Evolutionary conservation across 2,797 vertebrate genomes (phyloP), one percentile per base, ranked within the genome.

Genomic region (Sphenopsis melanotis): DNA sequence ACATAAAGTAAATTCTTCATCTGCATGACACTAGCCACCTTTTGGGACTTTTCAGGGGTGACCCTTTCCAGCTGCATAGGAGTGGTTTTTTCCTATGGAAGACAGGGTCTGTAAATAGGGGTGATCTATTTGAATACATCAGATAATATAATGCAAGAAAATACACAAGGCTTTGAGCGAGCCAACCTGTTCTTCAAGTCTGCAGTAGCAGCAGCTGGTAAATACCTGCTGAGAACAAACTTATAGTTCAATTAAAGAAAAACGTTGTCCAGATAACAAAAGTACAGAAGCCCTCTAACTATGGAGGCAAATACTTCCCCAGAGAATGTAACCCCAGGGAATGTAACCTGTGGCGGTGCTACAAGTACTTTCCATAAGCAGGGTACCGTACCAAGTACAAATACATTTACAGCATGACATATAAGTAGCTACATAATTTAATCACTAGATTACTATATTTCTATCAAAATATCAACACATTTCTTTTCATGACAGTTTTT

Each of bases 231-330:
- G 20, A 72, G 32, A 64, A 64, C 2, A 70, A 36, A 42, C 6
- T 49, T 29, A 29, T 3, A 7, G 2, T 41, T 34, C 37, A 75
- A 30, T 30, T 63, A 36, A 60, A 75, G 21, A 46, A 81, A 34
- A 52, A 42, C 0, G 0, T 6, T 4, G 4, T n/a, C 32, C 34
- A 39, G 72, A 49, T 10, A 74, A 19, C 1, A 15, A 16, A 65
- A 84, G 7, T 15, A 9, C 12, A 15, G 49, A 66, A 63, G 12
- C 3, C 66, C 21, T 68, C 37, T 29, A 66, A 65, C 24, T 50
- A 4, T 17, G 4, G 19, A 9, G 9, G 36, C 15, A 83, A 63
- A 56, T 17, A 12, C 14, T 49, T 61, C 12, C 29, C 41, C 8
- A 22, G 18, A 20, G 15, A 86, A 46, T 3, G 4, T 15, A 66